Conservation (phyloP, 1,140 invertebrate genomes). For the Leptonema lineaticorne region DNA sequence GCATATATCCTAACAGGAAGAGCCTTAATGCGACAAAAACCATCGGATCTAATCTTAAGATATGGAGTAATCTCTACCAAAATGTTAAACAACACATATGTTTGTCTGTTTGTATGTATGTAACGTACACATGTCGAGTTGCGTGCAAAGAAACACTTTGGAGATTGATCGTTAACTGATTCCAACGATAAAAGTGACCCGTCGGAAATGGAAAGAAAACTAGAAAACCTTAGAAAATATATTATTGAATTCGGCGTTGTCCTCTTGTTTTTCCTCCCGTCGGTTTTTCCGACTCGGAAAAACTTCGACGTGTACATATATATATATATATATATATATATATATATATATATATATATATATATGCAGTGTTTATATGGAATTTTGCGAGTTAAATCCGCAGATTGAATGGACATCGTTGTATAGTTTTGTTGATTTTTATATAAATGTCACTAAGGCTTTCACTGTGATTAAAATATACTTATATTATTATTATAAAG, state of each 20-base stretch:
- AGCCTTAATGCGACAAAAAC: not conserved
- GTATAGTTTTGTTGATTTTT: too few relatives aligned
- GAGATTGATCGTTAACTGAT: constrained; percentile 25
- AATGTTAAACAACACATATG: too few relatives aligned
- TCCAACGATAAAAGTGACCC: constrained; percentile 19
- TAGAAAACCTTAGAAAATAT: not conserved
- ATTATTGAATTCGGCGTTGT: not conserved
- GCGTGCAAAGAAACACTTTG: constrained; percentile 17
- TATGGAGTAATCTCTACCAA: not conserved
- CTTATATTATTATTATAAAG: too few relatives aligned
- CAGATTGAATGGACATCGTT: too few relatives aligned
- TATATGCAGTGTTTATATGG: too few relatives aligned
- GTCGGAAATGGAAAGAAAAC: not conserved
- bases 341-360: too few relatives aligned
- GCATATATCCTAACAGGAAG: too few relatives aligned
- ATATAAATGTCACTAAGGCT: too few relatives aligned
- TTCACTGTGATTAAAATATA: too few relatives aligned
- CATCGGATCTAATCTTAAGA: constrained; percentile 2
- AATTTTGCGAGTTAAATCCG: too few relatives aligned
- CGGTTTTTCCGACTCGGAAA: too few relatives aligned
- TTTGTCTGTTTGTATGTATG: too few relatives aligned
- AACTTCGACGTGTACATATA: not conserved
- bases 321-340: not conserved
- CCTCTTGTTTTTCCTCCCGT: constrained; percentile 3
- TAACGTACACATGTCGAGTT: not conserved